Evolutionary conservation across 1,140 invertebrate species (phyloP), one percentile per base, ranked within the genome.

Genomic region (Drosophila mauritiana): DNA sequence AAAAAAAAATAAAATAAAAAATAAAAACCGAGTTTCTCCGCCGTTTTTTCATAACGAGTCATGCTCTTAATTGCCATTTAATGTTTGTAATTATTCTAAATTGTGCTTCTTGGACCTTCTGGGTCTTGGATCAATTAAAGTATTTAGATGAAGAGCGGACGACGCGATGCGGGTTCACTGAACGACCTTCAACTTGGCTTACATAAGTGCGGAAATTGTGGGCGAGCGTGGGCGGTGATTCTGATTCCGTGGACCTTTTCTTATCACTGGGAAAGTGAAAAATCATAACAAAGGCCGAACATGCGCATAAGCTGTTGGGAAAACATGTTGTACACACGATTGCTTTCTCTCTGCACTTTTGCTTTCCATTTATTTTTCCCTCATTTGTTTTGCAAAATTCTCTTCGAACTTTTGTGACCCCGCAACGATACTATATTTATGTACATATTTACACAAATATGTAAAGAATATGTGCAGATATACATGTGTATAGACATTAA

Each of bases 141-240:
- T 34, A 22, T 22, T 22, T 22, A 17, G 48, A 17, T 6, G 25
- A 10, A 7, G 22, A 27, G 20, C 7, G 0, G 3, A 1, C n/a
- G 13, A 51, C 48, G 10, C n/a, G 31, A 0, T 36, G 69, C 63
- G 68, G 64, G 77, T 77, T 80, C 81, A 85, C 37, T 65, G 73
- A 85, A 84, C 81, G 81, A 64, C 81, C 81, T 84, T 84, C 78
- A 78, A 65, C 59, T 55, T 45, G 56, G 68, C 59, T 82, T 82
- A 82, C 72, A 73, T 82, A 82, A 82, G 52, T 52, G 46, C 27
- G n/a, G 17, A 46, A 22, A 31, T 1, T 48, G 22, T 25, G 40
- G 40, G 48, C 10, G n/a, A n/a, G 40, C 8, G 25, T 39, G 40
- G 59, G 37, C 34, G 34, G 2, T 13, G 37, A 39, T 39, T 13